Conservation (phyloP, 2,888 invertebrate species). For the Aphodius granarius region DNA sequence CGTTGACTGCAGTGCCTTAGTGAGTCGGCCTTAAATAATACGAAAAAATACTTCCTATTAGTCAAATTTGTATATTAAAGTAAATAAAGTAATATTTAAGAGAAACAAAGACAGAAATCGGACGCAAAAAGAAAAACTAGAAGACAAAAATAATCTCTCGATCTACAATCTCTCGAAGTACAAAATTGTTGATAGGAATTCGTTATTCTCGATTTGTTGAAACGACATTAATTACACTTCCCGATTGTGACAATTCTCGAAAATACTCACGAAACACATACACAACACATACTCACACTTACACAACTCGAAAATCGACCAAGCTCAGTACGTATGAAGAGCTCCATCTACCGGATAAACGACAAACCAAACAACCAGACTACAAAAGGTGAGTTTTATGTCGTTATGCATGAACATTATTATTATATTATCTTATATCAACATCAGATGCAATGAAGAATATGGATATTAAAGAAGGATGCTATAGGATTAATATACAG, state of each 20-base stretch:
- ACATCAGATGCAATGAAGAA: background rate
- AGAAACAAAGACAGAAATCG: constrained; percentile 1
- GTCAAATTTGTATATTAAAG: constrained; percentile 51
- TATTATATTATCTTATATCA: background rate
- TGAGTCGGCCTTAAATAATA: constrained; percentile 50
- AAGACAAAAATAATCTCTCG: constrained; percentile 31
- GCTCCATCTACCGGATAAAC: background rate
- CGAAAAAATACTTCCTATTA: constrained; percentile 42
- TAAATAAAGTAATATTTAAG: constrained; percentile 39
- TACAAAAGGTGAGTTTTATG: constrained; percentile 10
- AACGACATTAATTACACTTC: background rate
- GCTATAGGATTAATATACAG: no score
- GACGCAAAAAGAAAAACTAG: constrained; percentile 19
- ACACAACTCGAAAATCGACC: constrained; percentile 30
- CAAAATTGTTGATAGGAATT: no score
- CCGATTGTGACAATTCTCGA: background rate
- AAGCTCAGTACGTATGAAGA: constrained; percentile 33
- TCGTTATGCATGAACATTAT: background rate
- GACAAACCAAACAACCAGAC: background rate
- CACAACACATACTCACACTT: background rate
- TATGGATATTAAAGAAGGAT: no score
- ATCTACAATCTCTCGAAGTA: background rate
- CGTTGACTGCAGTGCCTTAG: constrained; percentile 54
- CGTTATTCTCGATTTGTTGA: background rate
- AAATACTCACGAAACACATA: background rate